These are phyloP conservation scores for Polypedilum pembai DNA, from an alignment of 1,140 invertebrate genomes.

Conservation along the genomic window DNA sequence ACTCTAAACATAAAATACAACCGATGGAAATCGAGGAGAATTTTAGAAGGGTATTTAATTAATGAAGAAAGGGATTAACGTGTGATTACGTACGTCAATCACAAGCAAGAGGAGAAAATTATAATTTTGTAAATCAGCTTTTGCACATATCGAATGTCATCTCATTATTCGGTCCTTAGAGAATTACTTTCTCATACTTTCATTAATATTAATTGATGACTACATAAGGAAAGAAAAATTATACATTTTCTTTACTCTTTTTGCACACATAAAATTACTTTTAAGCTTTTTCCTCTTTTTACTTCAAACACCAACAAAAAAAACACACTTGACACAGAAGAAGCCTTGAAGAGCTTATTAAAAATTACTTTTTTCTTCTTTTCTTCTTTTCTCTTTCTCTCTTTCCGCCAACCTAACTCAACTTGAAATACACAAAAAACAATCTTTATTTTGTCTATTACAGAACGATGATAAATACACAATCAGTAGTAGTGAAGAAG, in stretches of 20 bases:
- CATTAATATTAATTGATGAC: no score
- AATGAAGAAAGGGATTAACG: neutral
- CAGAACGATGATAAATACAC: slow-evolving; percentile 21
- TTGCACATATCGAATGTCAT: no score
- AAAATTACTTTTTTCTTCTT: neutral
- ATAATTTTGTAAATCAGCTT: neutral
- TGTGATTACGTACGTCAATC: neutral
- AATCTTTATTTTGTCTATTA: slow-evolving; percentile 8
- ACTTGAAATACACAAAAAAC: neutral
- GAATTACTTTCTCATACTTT: no score
- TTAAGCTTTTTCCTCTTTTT: neutral
- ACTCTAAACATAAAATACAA: neutral
- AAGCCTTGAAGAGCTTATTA: no score
- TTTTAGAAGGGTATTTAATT: slow-evolving; percentile 19
- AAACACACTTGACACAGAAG: neutral
- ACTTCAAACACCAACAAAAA: neutral
- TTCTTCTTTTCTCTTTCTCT: slow-evolving; percentile 12
- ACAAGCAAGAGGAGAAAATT: neutral
- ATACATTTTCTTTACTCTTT: no score
- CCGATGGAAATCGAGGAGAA: slow-evolving; percentile 8
- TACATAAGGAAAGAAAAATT: no score
- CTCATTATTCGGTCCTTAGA: no score
- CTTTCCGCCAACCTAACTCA: neutral
- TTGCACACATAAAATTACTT: neutral
- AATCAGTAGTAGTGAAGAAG: neutral